Evolutionary conservation across 2,113 vertebrate genomes (phyloP).

Genomic region (Heliornis fulica): DNA sequence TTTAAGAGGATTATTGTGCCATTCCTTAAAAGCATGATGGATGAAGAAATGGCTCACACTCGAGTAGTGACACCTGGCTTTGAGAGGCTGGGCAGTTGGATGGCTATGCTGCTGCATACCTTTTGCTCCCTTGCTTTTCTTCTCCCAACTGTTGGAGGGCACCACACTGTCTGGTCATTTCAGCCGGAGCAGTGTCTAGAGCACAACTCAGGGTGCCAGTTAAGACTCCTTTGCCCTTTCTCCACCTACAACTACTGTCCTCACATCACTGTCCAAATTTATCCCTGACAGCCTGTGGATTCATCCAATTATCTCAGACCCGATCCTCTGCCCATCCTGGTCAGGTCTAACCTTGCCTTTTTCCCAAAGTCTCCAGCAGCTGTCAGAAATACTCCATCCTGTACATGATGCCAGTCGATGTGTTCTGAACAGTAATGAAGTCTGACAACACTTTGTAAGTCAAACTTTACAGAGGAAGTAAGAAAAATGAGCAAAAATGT

Average conservation of each 20-base stretch:
- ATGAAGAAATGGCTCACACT: too few species aligned
- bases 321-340: not conserved
- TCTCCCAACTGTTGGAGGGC: too few species aligned
- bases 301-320: not conserved
- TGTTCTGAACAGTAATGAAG: not conserved
- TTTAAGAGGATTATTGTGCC: too few species aligned
- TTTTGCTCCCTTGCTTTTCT: too few species aligned
- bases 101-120: too few species aligned
- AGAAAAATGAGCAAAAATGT: not conserved
- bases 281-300: not conserved
- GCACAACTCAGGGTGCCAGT: too few species aligned
- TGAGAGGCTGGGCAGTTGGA: too few species aligned
- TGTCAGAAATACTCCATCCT: not conserved
- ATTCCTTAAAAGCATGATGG: too few species aligned
- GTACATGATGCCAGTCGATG: not conserved
- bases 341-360: not conserved
- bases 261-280: not conserved
- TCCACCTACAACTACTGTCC: not conserved
- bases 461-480: not conserved
- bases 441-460: not conserved
- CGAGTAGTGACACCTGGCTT: too few species aligned
- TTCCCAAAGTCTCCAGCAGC: not conserved
- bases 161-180: not conserved
- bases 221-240: not conserved
- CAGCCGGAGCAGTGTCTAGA: not conserved